Evolutionary conservation across 2,797 vertebrate species (phyloP).

Genomic region (Fratercula arctica): DNA sequence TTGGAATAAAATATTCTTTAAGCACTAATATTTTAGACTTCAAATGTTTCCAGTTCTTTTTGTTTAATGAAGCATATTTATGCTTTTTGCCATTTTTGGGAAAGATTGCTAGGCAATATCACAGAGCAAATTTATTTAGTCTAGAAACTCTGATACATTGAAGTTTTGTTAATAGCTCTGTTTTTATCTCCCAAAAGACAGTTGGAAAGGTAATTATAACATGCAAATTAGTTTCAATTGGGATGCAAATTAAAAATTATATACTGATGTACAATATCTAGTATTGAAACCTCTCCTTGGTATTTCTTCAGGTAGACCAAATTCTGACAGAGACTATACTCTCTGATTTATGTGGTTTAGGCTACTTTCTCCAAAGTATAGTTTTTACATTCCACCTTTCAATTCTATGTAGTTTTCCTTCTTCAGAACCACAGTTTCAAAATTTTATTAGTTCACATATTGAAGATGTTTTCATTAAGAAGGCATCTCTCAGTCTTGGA

Average conservation of each 20-base stretch:
- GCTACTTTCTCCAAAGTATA: not conserved
- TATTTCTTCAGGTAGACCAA: not conserved
- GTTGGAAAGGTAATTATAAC: constrained; percentile 73
- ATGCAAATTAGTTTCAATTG: constrained; percentile 72
- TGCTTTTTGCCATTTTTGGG: constrained; percentile 18
- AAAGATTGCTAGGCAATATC: constrained; percentile 50
- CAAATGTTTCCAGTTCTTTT: constrained; percentile 41
- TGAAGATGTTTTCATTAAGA: not conserved
- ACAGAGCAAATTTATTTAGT: constrained; percentile 64
- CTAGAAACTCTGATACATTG: constrained; percentile 57
- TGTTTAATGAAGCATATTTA: constrained; percentile 57
- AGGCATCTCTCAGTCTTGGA: not conserved
- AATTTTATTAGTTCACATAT: not conserved
- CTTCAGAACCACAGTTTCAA: not conserved
- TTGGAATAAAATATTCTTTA: constrained; percentile 26
- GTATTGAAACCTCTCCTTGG: not conserved
- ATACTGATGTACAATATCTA: constrained; percentile 13
- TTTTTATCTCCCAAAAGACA: constrained; percentile 73
- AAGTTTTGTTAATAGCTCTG: constrained; percentile 58
- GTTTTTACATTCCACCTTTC: not conserved
- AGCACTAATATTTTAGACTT: constrained; percentile 15
- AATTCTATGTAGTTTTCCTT: not conserved
- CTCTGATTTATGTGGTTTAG: not conserved
- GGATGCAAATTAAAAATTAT: constrained; percentile 56
- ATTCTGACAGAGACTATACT: not conserved